Base-by-base conservation (phyloP, 2,888 invertebrate genomes). In the Morpho helenor region DNA sequence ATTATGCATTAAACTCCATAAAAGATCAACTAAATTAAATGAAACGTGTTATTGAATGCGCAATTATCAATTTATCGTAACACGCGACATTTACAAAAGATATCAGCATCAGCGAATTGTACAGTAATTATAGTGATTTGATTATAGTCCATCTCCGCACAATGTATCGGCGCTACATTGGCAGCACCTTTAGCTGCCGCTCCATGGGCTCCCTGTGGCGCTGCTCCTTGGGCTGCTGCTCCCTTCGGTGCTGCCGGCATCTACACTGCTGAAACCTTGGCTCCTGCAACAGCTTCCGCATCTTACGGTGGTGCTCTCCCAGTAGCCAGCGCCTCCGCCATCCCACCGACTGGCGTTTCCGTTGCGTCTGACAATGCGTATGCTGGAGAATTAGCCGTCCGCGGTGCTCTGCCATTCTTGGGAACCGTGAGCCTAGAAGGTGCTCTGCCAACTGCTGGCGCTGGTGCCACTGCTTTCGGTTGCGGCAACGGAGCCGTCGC, bases 341-440 rank as follows among this genome's bases (percentile, higher is more conserved):
- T 73, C 39, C 59, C 70, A 4, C 77, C 78, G 1, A 71, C 60
- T 23, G 78, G 78, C 6, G 60, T 80, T 2, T 61, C 66, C 7
- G 59, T 78, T 0, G 52, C 68, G 0, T 73, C 76, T n/a, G 77
- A 78, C 31, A 31, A 31, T 31, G 31, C 31, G 31, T 31, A 31
- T 31, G 31, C 31, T 31, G 31, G 31, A 31, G 56, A 73, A 75
- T 78, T 77, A 7, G 57, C 72, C 22, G 56, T 78, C 49, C 78
- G 31, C 31, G 31, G 31, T 31, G 31, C 31, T 3, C 5, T 31
- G 31, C 31, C 78, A 9, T 77, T 76, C 72, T 43, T 77, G 7
- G 72, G 73, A 4, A 72, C 77, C 22, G 76, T 31, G 31, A 31
- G 31, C 31, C 31, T 31, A 31, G 31, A 31, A 3, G 31, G 31